phyloP scores from a whole-genome alignment of 2,113 vertebrate species.

The Rhizomys pruinosus region DNA sequence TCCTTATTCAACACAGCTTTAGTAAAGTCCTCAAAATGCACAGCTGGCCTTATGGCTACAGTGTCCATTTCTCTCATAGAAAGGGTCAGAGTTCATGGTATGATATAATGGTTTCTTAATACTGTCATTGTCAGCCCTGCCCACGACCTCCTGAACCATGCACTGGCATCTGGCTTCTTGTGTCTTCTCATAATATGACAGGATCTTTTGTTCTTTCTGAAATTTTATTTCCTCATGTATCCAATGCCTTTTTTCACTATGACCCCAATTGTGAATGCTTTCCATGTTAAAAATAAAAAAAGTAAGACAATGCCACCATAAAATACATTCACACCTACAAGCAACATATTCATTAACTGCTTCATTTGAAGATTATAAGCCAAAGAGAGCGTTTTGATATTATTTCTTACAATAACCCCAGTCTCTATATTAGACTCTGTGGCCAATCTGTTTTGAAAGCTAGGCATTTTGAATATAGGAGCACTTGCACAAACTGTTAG shows the following conservation, averaged over 20 bases:
- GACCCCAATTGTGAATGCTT: background rate
- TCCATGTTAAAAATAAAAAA: background rate
- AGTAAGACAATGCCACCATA: background rate
- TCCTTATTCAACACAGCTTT: background rate
- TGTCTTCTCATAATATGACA: background rate
- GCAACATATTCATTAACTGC: no score
- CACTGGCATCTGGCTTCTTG: no score
- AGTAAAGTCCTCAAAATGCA: background rate
- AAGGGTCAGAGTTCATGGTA: background rate
- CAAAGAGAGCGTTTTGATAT: background rate
- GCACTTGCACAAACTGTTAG: background rate
- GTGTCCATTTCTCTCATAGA: background rate
- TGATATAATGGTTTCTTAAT: background rate
- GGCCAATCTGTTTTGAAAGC: background rate
- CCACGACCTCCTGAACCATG: background rate
- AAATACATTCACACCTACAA: no score
- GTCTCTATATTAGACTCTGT: background rate
- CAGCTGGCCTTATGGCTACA: no score
- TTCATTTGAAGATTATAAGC: background rate
- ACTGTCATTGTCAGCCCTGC: background rate
- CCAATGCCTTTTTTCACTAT: background rate
- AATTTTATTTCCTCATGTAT: background rate
- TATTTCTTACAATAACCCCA: background rate
- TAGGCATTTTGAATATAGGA: background rate
- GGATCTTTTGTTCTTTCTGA: background rate